A percentile compares a stretch with the other conserved stretches of the same genome.
phyloP scores from a whole-genome alignment of 2,888 invertebrate species.

The Andrena bucephala region DNA sequence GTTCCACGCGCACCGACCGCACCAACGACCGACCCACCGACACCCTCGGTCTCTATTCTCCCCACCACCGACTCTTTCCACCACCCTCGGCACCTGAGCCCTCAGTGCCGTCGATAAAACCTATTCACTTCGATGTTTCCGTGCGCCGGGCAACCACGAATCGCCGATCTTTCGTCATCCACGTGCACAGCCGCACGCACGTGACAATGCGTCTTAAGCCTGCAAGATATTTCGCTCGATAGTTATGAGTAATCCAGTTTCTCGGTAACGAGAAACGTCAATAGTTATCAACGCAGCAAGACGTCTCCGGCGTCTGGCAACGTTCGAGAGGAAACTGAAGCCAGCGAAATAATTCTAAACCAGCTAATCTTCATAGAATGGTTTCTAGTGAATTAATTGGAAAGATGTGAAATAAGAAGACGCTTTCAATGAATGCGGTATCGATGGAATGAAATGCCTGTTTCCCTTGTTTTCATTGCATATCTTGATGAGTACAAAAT shows the following conservation, averaged over 20 bases:
- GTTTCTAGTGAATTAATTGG: not conserved
- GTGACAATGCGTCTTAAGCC: not conserved
- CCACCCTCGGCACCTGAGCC: slow-evolving; percentile 39
- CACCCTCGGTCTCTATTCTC: slow-evolving; percentile 33
- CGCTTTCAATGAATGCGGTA: not conserved
- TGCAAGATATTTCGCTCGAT: not conserved
- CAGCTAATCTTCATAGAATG: not conserved
- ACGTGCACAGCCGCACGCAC: not conserved
- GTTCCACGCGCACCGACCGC: slow-evolving; percentile 59
- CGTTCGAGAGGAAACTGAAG: no score
- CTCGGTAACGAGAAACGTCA: not conserved
- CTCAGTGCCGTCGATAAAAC: slow-evolving; percentile 57
- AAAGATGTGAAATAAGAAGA: not conserved
- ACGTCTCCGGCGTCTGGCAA: not conserved
- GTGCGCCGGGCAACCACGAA: not conserved
- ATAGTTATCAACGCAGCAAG: not conserved
- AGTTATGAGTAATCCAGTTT: not conserved
- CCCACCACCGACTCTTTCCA: slow-evolving; percentile 26
- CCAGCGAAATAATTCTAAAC: no score
- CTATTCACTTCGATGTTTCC: slow-evolving; percentile 20
- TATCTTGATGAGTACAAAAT: slow-evolving; percentile 43
- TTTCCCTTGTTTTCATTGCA: slow-evolving; percentile 2
- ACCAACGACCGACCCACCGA: slow-evolving; percentile 61
- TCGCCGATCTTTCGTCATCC: not conserved
- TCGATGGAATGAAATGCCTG: not conserved